Conservation (phyloP, 2,797 vertebrate genomes). For the Danio albolineatus region DNA sequence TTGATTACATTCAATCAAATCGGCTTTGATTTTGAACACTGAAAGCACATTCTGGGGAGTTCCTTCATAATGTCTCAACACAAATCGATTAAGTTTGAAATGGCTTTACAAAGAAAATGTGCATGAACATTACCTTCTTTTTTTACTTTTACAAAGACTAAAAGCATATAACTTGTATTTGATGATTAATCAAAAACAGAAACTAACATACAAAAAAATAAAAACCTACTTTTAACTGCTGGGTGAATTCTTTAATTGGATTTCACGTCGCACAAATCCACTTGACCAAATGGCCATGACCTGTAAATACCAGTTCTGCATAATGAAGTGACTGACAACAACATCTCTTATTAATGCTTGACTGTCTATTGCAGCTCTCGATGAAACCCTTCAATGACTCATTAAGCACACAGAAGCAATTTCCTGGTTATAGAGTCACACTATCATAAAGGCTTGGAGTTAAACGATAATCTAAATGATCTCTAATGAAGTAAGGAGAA, state of each 20-base stretch:
- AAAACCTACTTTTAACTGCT: background rate
- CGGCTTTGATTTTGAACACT: too few relatives aligned
- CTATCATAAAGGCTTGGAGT: constrained; percentile 30
- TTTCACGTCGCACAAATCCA: background rate
- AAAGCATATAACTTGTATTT: too few relatives aligned
- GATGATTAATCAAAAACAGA: too few relatives aligned
- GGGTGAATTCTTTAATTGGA: background rate
- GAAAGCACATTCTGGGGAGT: too few relatives aligned
- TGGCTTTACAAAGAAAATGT: too few relatives aligned
- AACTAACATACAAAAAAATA: too few relatives aligned
- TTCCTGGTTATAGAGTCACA: constrained; percentile 52
- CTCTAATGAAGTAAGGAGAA: constrained; percentile 52
- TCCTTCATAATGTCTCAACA: too few relatives aligned
- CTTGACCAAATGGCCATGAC: background rate
- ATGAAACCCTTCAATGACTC: constrained; percentile 29
- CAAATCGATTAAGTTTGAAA: too few relatives aligned
- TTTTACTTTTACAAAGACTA: too few relatives aligned
- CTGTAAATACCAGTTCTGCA: background rate
- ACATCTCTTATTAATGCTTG: background rate
- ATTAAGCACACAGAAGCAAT: constrained; percentile 26
- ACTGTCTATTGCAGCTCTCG: background rate
- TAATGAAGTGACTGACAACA: background rate
- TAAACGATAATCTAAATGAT: constrained; percentile 59
- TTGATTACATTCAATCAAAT: too few relatives aligned
- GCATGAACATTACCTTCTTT: too few relatives aligned